Conservation (phyloP, 2,113 vertebrate genomes). For the Orthonyx spaldingii region DNA sequence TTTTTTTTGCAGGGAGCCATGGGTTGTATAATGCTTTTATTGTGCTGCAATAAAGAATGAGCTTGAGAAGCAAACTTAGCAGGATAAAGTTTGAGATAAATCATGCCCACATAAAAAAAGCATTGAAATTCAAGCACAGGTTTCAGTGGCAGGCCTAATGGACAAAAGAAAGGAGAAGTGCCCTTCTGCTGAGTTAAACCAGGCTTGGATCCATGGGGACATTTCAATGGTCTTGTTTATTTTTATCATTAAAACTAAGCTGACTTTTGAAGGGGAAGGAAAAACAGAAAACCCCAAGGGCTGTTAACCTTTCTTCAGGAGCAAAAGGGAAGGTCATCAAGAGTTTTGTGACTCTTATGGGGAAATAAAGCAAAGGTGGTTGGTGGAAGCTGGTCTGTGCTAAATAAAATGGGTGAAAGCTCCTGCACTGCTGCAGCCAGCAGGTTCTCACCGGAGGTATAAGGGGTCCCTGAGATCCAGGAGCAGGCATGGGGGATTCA, state of each 20-base stretch:
- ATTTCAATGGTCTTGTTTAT: conserved; percentile 3
- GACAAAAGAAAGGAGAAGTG: neutral
- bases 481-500: neutral
- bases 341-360: neutral
- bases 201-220: neutral
- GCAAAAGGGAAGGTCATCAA: neutral
- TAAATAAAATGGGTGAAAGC: neutral
- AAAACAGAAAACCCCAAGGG: neutral
- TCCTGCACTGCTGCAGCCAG: neutral
- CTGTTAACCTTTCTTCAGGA: neutral
- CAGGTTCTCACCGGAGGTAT: neutral
- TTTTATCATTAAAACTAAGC: conserved; percentile 6
- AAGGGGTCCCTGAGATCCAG: neutral
- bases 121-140: neutral
- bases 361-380: neutral
- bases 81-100: neutral
- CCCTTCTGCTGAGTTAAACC: neutral
- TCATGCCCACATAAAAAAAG: neutral
- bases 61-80: neutral
- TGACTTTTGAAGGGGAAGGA: neutral
- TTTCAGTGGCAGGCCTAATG: neutral
- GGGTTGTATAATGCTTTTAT: neutral
- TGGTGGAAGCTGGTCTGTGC: neutral
- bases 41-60: neutral
- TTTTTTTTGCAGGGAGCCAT: neutral